Percentiles rank a stretch among this genome's conserved stretches.
These are phyloP conservation scores for Marisa cornuarietis DNA, from an alignment of 1,140 invertebrate species.

Conservation along the genomic window DNA sequence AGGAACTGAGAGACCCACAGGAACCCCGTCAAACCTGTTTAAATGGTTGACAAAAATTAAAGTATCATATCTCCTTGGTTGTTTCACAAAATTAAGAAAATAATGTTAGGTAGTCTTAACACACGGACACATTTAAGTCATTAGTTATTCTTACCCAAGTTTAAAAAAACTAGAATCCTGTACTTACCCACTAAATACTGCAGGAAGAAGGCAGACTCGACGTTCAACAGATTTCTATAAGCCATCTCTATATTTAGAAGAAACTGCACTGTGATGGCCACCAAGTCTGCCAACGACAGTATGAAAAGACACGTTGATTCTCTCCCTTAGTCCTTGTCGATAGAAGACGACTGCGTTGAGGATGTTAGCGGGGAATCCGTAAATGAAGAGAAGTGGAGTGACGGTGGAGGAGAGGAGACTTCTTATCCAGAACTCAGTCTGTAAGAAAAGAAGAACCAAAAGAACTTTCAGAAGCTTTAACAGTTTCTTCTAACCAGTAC, in stretches of 20 bases:
- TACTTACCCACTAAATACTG: too few relatives aligned
- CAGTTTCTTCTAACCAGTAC: neutral
- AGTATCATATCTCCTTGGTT: too few relatives aligned
- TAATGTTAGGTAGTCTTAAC: too few relatives aligned
- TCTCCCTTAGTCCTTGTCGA: slow-evolving; percentile 6
- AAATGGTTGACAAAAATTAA: too few relatives aligned
- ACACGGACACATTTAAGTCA: too few relatives aligned
- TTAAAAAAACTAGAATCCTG: too few relatives aligned
- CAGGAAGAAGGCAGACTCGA: too few relatives aligned
- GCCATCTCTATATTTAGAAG: neutral
- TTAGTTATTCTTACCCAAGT: too few relatives aligned
- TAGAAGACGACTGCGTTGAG: slow-evolving; percentile 11
- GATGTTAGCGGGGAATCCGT: slow-evolving; percentile 9
- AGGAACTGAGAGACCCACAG: too few relatives aligned
- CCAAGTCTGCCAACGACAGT: neutral
- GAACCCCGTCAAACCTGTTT: too few relatives aligned
- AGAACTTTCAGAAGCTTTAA: too few relatives aligned
- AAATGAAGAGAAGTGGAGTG: slow-evolving; percentile 3
- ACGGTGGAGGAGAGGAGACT: neutral
- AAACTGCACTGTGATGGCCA: neutral
- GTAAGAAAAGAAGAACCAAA: neutral
- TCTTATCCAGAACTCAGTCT: neutral
- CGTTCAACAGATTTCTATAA: neutral
- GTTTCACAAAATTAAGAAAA: too few relatives aligned
- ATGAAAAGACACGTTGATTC: slow-evolving; percentile 12